These are phyloP conservation scores for Anastrepha ludens DNA, from an alignment of 1,140 invertebrate species.

Conservation along the genomic window DNA sequence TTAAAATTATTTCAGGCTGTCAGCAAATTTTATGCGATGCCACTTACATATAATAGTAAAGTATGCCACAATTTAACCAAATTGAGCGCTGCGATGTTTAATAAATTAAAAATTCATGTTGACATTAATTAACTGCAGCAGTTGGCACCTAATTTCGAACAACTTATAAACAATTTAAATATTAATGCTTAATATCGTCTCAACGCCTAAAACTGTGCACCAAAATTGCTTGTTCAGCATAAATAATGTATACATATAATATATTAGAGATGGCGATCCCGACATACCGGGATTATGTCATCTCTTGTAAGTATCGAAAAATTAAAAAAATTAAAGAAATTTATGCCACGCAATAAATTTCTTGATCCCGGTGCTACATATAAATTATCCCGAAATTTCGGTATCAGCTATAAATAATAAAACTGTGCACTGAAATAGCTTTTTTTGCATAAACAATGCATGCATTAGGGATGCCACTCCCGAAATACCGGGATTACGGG, in stretches of 20 bases:
- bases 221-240: background rate
- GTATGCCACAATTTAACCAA: background rate
- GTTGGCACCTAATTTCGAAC: slow-evolving; percentile 14
- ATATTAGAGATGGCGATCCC: background rate
- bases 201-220: background rate
- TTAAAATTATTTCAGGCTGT: background rate
- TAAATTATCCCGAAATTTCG: too few relatives aligned
- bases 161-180: slow-evolving; percentile 14
- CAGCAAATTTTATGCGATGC: background rate
- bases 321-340: too few relatives aligned
- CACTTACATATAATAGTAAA: too few relatives aligned
- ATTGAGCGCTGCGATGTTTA: background rate
- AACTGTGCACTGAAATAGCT: background rate
- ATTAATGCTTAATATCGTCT: background rate
- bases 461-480: background rate
- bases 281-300: too few relatives aligned
- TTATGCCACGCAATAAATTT: too few relatives aligned
- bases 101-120: slow-evolving; percentile 1
- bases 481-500: too few relatives aligned
- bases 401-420: too few relatives aligned
- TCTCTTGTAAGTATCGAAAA: too few relatives aligned
- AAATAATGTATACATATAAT: background rate
- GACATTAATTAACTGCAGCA: slow-evolving; percentile 9
- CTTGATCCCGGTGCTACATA: too few relatives aligned
- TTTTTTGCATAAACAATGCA: background rate